Base-by-base conservation (phyloP, 2,797 vertebrate genomes). In the Pangasius macronema region DNA sequence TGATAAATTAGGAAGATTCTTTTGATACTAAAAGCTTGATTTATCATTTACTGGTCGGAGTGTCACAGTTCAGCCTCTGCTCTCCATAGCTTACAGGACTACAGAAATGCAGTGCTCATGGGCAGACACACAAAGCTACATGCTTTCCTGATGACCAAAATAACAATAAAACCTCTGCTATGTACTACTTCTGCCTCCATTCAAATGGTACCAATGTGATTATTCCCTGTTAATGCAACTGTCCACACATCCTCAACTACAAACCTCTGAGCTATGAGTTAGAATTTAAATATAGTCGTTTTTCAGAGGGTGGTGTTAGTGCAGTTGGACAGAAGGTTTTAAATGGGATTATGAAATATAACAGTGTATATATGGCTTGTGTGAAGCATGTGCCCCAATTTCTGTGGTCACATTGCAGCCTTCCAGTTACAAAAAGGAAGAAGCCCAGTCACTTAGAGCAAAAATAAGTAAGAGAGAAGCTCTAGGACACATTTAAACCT, bases 281-380 rank as follows among this genome's bases (percentile, higher is more conserved):
- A 86, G 87, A 91, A 89, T 94, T 95, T 95, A 95, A 94, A 95
- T 95, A 93, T 95, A 96, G 95, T 91, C 89, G 81, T 91, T 89
- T 92, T 88, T 82, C 88, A 89, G 88, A 91, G 91, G 87, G 91
- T 89, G 80, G 91, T 95, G 95, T 96, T 96, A 92, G 94, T 95
- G 93, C 96, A 96, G 95, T 95, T 96, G 95, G 94, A 92, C 94
- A 89, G 91, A 91, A 91, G 94, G 94, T 95, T 95, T 95, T 92
- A 93, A 91, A 93, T 85, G 92, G 95, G 96, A 95, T 96, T 95
- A 96, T 93, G 90, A 94, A 94, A 93, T 94, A 95, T 92, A 92
- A 90, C 92, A 88, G 92, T 87, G 90, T 94, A 92, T 92, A 91
- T 94, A 93, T 89, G 90, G 91, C 90, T 91, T 90, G 68, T 72